Conservation (phyloP, 2,113 vertebrate species). For the Xiphophorus maculatus region DNA sequence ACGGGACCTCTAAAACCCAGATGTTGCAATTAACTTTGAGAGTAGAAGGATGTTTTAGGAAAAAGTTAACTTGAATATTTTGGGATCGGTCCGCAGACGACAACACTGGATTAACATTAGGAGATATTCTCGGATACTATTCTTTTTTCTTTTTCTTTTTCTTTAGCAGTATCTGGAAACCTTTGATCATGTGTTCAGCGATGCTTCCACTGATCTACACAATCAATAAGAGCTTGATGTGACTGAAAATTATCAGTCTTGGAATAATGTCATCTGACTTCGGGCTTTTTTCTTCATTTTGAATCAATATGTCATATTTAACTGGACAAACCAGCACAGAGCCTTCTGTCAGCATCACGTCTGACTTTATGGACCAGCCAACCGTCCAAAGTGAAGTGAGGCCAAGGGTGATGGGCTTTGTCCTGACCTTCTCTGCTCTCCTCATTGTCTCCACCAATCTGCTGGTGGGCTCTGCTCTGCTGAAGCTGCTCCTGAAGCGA, state of each 20-base stretch:
- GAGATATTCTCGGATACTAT: background rate
- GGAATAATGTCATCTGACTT: background rate
- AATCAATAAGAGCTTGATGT: background rate
- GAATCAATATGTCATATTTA: constrained; percentile 17
- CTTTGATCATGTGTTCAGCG: background rate
- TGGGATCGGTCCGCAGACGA: background rate
- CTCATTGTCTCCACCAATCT: constrained; percentile 86
- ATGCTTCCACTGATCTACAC: background rate
- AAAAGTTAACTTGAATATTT: background rate
- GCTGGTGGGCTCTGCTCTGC: constrained; percentile 78
- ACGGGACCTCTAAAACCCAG: background rate
- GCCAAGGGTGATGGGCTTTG: constrained; percentile 68
- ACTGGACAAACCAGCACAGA: background rate
- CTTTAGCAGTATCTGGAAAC: background rate
- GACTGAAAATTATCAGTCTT: background rate
- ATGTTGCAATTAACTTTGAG: background rate
- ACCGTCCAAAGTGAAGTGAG: background rate
- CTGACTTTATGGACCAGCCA: background rate
- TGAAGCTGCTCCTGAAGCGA: constrained; percentile 81
- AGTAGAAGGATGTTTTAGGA: constrained; percentile 1
- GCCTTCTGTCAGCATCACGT: background rate
- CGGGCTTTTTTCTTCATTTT: background rate
- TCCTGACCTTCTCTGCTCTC: constrained; percentile 80
- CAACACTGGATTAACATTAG: background rate
- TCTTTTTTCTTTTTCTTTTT: background rate